phyloP scores from a whole-genome alignment of 2,797 vertebrate species.

The Coilia nasus region DNA sequence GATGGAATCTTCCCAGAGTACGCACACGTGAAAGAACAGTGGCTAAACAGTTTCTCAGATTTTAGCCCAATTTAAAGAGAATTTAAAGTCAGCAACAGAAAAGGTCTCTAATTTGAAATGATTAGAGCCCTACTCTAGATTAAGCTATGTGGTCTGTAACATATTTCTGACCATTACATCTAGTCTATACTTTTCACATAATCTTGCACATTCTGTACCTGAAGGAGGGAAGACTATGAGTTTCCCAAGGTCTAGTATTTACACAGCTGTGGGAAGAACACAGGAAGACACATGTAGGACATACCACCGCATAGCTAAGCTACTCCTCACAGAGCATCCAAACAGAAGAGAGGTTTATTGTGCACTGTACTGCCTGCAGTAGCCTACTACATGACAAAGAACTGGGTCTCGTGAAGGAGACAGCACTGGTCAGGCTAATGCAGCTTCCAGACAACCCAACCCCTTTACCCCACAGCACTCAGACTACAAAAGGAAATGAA shows the following conservation, averaged over 20 bases:
- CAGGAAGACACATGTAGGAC: not conserved
- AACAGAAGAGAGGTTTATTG: not conserved
- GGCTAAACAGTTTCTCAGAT: not conserved
- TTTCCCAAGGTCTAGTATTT: not conserved
- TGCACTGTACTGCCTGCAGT: not conserved
- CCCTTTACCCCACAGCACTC: conserved; percentile 6
- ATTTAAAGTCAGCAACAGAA: not conserved
- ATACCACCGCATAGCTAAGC: not conserved
- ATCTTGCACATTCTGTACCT: not conserved
- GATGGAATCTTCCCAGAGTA: not conserved
- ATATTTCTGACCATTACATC: not conserved
- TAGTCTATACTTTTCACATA: not conserved
- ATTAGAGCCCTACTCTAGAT: not conserved
- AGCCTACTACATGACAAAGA: not conserved
- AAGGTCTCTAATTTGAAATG: conserved; percentile 1
- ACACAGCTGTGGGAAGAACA: not conserved
- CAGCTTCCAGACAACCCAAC: not conserved
- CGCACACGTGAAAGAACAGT: not conserved
- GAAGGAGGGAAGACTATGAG: not conserved
- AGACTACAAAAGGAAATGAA: conserved; percentile 24
- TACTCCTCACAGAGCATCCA: not conserved
- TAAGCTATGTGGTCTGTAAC: not conserved
- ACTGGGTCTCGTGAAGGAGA: not conserved
- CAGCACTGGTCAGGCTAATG: not conserved
- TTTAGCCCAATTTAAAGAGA: not conserved